Conservation (phyloP, 2,113 vertebrate genomes). For the Planiliza haematocheilus region DNA sequence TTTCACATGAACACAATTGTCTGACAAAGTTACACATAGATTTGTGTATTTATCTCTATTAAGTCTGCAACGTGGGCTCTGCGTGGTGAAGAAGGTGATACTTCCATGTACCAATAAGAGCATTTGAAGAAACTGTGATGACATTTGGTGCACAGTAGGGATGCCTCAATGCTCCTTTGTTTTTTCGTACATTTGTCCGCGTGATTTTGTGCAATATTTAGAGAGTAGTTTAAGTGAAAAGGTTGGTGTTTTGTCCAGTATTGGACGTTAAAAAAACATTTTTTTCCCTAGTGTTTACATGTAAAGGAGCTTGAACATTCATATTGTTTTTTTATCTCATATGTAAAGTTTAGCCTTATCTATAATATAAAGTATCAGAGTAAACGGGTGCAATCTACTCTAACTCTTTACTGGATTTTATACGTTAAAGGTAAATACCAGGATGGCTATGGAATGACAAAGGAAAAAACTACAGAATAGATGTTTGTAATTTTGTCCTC, state of each 20-base stretch:
- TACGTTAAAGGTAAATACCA: conserved; percentile 15
- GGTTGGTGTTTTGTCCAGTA: too few relatives aligned
- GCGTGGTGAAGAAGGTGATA: neutral
- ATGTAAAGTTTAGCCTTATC: neutral
- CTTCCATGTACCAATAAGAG: neutral
- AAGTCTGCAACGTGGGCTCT: neutral
- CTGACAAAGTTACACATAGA: neutral
- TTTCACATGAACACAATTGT: neutral
- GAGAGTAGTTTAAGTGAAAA: too few relatives aligned
- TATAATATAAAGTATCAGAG: neutral
- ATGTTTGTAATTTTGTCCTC: conserved; percentile 57
- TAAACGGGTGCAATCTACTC: neutral
- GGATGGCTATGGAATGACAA: conserved; percentile 16
- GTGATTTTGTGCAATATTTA: too few relatives aligned
- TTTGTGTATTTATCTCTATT: neutral
- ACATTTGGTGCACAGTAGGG: too few relatives aligned
- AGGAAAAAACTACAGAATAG: conserved; percentile 20
- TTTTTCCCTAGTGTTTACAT: too few relatives aligned
- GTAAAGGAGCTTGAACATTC: too few relatives aligned
- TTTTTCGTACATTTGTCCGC: too few relatives aligned
- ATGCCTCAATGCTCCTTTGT: too few relatives aligned
- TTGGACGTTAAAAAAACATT: neutral
- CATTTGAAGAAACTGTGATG: too few relatives aligned
- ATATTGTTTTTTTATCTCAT: neutral
- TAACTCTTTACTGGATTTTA: neutral